A percentile compares a stretch with the other conserved stretches of the same genome.
Conservation (phyloP, 2,797 vertebrate species). For the Sebastes steindachneri region DNA sequence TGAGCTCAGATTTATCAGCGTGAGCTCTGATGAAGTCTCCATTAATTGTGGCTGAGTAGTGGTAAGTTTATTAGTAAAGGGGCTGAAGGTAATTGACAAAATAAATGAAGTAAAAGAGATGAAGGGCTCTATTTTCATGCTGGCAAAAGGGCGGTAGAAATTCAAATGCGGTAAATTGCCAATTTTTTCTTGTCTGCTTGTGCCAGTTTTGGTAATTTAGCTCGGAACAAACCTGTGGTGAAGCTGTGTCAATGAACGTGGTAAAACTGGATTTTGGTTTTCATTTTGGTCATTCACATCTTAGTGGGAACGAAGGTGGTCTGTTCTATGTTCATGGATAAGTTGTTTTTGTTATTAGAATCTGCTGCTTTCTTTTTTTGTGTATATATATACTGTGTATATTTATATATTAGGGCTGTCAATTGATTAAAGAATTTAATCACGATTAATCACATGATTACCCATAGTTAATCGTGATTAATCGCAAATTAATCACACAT, state of each 20-base stretch:
- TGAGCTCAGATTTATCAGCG: slow-evolving; percentile 40
- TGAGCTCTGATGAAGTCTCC: slow-evolving; percentile 42
- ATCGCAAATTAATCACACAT: no score
- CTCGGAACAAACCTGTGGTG: not conserved
- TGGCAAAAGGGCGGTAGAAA: not conserved
- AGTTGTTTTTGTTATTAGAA: not conserved
- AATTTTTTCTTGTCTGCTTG: not conserved
- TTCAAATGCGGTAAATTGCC: not conserved
- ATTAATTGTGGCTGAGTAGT: slow-evolving; percentile 24
- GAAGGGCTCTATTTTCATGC: slow-evolving; percentile 2
- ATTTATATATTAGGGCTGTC: no score
- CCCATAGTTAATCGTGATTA: no score
- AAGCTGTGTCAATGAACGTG: not conserved
- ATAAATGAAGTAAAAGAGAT: slow-evolving; percentile 14
- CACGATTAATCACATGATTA: no score
- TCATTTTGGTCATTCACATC: not conserved
- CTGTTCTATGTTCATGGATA: not conserved
- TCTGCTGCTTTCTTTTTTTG: no score
- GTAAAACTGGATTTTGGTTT: not conserved
- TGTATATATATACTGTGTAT: no score
- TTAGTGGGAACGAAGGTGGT: not conserved
- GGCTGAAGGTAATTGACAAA: slow-evolving; percentile 32
- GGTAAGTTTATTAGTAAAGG: slow-evolving; percentile 10
- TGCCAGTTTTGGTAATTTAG: not conserved
- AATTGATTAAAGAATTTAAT: no score